Conservation (phyloP, 1,140 invertebrate species). For the Zaprionus vittiger region DNA sequence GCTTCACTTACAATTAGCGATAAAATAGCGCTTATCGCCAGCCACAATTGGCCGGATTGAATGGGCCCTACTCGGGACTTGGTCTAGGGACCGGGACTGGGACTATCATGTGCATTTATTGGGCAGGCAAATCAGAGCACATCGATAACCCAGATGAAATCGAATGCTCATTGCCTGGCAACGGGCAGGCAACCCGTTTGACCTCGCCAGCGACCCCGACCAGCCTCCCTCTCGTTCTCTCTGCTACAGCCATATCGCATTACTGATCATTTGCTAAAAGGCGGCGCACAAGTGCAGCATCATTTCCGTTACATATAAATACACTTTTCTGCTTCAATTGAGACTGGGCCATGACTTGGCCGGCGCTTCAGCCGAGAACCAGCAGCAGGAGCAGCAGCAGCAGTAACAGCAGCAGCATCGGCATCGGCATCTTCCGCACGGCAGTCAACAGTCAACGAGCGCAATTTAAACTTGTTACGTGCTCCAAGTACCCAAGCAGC, state of each 20-base stretch:
- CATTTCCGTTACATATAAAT: slow-evolving; percentile 83
- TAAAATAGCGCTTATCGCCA: slow-evolving; percentile 67
- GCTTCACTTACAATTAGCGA: slow-evolving; percentile 78
- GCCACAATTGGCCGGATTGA: slow-evolving; percentile 26
- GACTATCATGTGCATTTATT: slow-evolving; percentile 72
- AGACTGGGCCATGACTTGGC: slow-evolving; percentile 74
- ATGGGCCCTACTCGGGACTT: background rate
- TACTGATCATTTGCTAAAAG: slow-evolving; percentile 49
- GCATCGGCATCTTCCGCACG: slow-evolving; percentile 71
- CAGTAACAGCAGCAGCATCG: slow-evolving; percentile 29
- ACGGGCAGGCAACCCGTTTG: slow-evolving; percentile 35
- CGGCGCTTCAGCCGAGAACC: slow-evolving; percentile 15
- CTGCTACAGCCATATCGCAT: slow-evolving; percentile 46
- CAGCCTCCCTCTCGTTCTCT: background rate
- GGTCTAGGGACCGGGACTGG: slow-evolving; percentile 9
- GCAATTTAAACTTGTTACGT: slow-evolving; percentile 83
- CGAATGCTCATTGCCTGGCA: slow-evolving; percentile 41
- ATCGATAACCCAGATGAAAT: slow-evolving; percentile 37
- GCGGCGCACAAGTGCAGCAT: slow-evolving; percentile 76
- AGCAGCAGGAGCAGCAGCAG: slow-evolving; percentile 33
- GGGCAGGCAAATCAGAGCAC: slow-evolving; percentile 65
- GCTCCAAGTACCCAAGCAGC: slow-evolving; percentile 62
- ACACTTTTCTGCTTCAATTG: slow-evolving; percentile 81
- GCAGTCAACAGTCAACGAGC: slow-evolving; percentile 82
- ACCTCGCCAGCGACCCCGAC: background rate